A percentile compares a stretch with the other conserved stretches of the same genome.
These are phyloP conservation scores for Spodoptera picta DNA, from an alignment of 2,888 invertebrate genomes.

Conservation along the genomic window DNA sequence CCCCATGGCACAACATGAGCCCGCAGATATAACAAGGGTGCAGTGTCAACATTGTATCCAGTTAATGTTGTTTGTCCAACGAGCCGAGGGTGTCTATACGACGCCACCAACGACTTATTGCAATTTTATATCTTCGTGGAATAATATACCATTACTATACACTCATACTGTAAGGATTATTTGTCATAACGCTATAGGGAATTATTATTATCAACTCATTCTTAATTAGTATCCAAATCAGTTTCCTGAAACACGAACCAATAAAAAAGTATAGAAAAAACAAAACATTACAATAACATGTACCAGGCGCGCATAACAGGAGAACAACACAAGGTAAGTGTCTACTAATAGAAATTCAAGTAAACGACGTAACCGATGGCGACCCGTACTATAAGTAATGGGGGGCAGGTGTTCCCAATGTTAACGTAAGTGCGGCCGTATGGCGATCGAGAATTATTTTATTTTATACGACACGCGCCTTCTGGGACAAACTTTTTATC, in stretches of 20 bases:
- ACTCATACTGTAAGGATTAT: too few relatives aligned
- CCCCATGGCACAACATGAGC: neutral
- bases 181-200: too few relatives aligned
- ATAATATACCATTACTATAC: neutral
- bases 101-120: neutral
- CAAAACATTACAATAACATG: neutral
- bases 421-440: constrained; percentile 52
- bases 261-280: neutral
- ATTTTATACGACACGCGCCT: constrained; percentile 50
- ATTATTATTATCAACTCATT: neutral
- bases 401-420: constrained; percentile 53
- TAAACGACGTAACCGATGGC: constrained; percentile 46
- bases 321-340: constrained; percentile 49
- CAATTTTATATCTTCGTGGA: neutral
- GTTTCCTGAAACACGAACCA: neutral
- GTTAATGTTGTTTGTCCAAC: constrained; percentile 13
- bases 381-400: constrained; percentile 54
- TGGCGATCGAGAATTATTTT: constrained; percentile 53
- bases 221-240: too few relatives aligned
- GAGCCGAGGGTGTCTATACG: neutral
- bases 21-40: neutral
- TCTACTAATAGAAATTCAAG: constrained; percentile 54
- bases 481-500: constrained; percentile 41
- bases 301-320: constrained; percentile 28
- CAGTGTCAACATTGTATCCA: constrained; percentile 4